Evolutionary conservation across 2,888 invertebrate species (phyloP).

Genomic region (Sesia bembeciformis): DNA sequence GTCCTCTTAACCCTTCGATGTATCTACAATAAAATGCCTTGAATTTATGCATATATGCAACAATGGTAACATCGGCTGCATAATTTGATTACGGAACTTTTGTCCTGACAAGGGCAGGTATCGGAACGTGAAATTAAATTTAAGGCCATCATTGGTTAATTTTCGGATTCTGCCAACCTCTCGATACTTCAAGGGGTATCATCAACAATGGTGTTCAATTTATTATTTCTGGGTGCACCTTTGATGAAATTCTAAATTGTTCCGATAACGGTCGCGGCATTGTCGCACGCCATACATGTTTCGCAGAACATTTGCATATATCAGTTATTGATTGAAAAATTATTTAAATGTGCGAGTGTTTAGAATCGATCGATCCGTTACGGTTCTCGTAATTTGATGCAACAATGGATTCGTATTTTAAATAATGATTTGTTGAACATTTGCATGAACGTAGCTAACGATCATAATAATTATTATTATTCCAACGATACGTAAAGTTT

Average conservation of each 20-base stretch:
- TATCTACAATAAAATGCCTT: conserved; percentile 59
- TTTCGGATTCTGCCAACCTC: conserved; percentile 65
- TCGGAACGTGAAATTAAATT: conserved; percentile 72
- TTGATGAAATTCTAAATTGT: conserved; percentile 68
- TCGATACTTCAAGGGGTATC: conserved; percentile 45
- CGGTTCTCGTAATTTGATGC: conserved; percentile 48
- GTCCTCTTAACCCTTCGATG: conserved; percentile 54
- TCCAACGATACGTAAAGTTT: conserved; percentile 15
- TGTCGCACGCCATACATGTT: conserved; percentile 56
- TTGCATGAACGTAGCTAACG: conserved; percentile 18
- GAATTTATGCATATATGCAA: conserved; percentile 66
- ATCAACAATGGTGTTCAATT: conserved; percentile 63
- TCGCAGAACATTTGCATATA: conserved; percentile 61
- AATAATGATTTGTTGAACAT: conserved; percentile 34
- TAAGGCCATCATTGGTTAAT: conserved; percentile 71
- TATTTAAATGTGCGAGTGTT: conserved; percentile 60
- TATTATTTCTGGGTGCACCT: conserved; percentile 67
- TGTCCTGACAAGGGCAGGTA: conserved; percentile 63
- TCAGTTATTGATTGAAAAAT: conserved; percentile 73
- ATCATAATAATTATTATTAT: neutral
- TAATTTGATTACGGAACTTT: conserved; percentile 71
- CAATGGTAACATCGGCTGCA: conserved; percentile 68
- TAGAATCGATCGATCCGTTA: conserved; percentile 64
- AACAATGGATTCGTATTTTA: conserved; percentile 39
- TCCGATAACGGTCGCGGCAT: conserved; percentile 65